Evolutionary conservation across 2,113 vertebrate genomes (phyloP), one percentile per base, ranked within the genome.

Genomic region (Pluvianellus socialis): DNA sequence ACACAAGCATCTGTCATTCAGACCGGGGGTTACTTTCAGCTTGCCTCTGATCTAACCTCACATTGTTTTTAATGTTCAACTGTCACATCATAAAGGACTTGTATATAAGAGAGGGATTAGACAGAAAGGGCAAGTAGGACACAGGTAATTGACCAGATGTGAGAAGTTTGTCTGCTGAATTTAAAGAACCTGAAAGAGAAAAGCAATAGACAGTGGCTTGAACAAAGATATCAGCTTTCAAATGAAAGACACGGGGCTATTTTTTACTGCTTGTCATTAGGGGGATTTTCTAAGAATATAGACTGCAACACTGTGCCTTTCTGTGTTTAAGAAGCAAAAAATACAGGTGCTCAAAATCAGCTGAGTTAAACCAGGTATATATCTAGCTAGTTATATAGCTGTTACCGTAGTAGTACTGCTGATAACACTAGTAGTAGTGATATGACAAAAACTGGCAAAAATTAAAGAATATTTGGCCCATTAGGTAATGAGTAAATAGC

Each of bases 31-130:
- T 97, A 96, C 91, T 89, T 95, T 94, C 77, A 86, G 74, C 81
- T 88, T 96, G 93, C 74, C 71, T 97, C 58, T 73, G 59, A 80
- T 95, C 70, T 96, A 93, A 95, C 93, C 87, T 95, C 89, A 90
- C 90, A 93, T 95, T 95, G 94, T 92, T 97, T 97, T 95, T 97
- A 97, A 96, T 95, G 95, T 91, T 96, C 85, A 88, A 62, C 85
- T 95, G 95, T 95, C 95, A 95, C 59, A 97, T 88, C 89, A 90
- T 79, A 95, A 96, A 92, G 89, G 55, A 88, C 95, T 87, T 92
- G 55, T 95, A 47, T 88, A 83, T 50, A 88, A 91, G 81, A 94
- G 59, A 79, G 30, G 66, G 63, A 96, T 96, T 97, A 97, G 80
- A 86, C 67, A 79, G 91, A 97, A 96, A 97, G 92, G 92, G 93